These are phyloP conservation scores for Acleris laterana DNA, from an alignment of 2,888 invertebrate genomes.

Conservation along the genomic window DNA sequence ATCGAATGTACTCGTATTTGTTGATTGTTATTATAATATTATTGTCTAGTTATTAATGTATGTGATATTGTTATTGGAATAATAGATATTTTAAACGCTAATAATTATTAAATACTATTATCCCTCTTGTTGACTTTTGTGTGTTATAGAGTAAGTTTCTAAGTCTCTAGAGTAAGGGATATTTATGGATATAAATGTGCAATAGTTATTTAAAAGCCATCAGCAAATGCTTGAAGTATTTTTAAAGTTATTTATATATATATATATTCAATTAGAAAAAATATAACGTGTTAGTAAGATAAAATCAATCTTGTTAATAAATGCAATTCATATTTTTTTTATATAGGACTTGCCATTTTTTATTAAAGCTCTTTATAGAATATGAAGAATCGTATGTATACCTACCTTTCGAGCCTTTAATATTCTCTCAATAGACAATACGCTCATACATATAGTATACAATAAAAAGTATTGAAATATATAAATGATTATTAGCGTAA, in stretches of 20 bases:
- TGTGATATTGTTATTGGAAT: constrained; percentile 83
- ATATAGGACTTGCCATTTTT: constrained; percentile 23
- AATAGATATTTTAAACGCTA: constrained; percentile 79
- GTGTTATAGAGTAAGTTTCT: constrained; percentile 66
- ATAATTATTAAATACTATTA: constrained; percentile 63
- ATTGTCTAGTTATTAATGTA: constrained; percentile 78
- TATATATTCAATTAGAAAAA: neutral
- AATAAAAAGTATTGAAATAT: neutral
- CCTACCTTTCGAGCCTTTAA: constrained; percentile 33
- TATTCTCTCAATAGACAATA: constrained; percentile 38
- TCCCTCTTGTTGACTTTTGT: constrained; percentile 80
- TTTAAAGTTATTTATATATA: constrained; percentile 10
- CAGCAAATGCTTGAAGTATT: constrained; percentile 19
- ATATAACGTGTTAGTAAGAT: neutral
- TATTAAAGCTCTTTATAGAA: neutral
- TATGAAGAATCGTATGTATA: constrained; percentile 24
- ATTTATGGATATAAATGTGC: constrained; percentile 14
- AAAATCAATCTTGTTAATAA: neutral
- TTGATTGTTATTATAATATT: constrained; percentile 73
- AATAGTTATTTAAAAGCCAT: constrained; percentile 20
- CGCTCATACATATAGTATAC: constrained; percentile 28
- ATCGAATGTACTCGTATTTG: constrained; percentile 72
- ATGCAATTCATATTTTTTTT: neutral
- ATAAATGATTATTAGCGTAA: too few relatives aligned
- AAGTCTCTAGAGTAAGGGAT: constrained; percentile 50